Evolutionary conservation across 2,113 vertebrate genomes (phyloP), one percentile per base, ranked within the genome.

Genomic region (Leuciscus idus): DNA sequence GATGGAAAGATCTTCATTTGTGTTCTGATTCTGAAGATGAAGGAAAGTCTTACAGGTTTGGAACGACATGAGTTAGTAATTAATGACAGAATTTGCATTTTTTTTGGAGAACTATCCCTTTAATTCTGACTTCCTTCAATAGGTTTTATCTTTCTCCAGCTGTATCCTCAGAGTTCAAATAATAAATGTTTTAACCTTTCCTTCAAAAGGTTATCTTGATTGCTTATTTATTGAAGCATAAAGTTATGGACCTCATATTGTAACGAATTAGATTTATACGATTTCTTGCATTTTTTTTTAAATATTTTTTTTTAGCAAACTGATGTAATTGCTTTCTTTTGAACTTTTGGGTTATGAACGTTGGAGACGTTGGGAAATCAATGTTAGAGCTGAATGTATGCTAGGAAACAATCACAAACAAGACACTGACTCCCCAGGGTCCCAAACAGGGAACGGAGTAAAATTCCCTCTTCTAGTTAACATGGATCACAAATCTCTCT

Each of bases 381-480:
- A 21, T 1, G 26, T 30, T 46, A 21, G 79, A 48, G 21, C 7
- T 30, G 61, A 46, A 30, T 46, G 36, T 48, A 48, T 48, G 39
- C 79, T 81, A 30, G 79, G 59, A 64, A 81, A 81, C 59, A 21
- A 82, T 70, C 80, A n/a, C 62, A 82, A 70, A 82, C 46, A 68
- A 82, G 26, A 21, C 62, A 2, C 6, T 1, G 46, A 33, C 26
- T 82, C 62, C 62, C 80, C 11, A 33, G 80, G 28, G 80, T 8
- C 77, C 15, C 2, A 3, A 82, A 68, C 15, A 66, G 62, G 43
- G 80, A 82, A 68, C 26, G 0, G 19, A 68, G 61, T 68, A 21
- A 66, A 82, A 68, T 68, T 59, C 81, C 81, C 66, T 83, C 81
- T 55, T 48, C 80, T 68, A 50, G 61, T 82, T 82, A 68, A 66